A percentile compares a stretch with the other conserved stretches of the same genome.
These are phyloP conservation scores for Phalacrocorax carbo DNA, from an alignment of 2,113 vertebrate genomes.

Conservation along the genomic window DNA sequence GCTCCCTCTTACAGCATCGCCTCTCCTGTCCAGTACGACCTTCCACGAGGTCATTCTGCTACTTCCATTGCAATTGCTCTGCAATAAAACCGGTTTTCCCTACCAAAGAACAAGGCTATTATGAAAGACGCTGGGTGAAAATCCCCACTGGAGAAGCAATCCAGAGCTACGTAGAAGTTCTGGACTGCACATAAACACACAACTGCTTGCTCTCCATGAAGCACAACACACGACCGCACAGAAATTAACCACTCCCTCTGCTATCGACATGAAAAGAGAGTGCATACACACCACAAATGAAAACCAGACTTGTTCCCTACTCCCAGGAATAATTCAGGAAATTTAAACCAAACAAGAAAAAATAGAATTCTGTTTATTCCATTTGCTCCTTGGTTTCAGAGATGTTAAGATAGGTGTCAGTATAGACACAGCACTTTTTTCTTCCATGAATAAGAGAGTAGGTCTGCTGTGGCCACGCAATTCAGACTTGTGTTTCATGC, in stretches of 20 bases:
- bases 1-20: fast-evolving
- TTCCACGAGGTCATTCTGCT: fast-evolving
- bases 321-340: conserved; percentile 39
- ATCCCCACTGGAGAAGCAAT: neutral
- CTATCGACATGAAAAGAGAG: neutral
- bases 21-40: fast-evolving
- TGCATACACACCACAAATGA: neutral
- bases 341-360: conserved; percentile 34
- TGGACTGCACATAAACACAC: neutral
- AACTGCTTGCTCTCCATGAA: neutral
- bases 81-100: neutral
- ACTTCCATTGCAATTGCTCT: neutral
- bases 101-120: neutral
- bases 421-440: neutral
- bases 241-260: neutral
- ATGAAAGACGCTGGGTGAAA: neutral
- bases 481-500: neutral
- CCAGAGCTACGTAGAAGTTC: neutral
- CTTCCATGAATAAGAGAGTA: neutral
- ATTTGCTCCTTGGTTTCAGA: conserved; percentile 12
- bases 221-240: neutral
- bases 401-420: neutral
- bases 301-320: neutral
- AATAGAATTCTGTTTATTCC: conserved; percentile 52
- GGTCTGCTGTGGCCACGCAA: neutral